Evolutionary conservation across 2,888 invertebrate species (phyloP), one percentile per base, ranked within the genome.

Genomic region (Lithophane ornitopus): DNA sequence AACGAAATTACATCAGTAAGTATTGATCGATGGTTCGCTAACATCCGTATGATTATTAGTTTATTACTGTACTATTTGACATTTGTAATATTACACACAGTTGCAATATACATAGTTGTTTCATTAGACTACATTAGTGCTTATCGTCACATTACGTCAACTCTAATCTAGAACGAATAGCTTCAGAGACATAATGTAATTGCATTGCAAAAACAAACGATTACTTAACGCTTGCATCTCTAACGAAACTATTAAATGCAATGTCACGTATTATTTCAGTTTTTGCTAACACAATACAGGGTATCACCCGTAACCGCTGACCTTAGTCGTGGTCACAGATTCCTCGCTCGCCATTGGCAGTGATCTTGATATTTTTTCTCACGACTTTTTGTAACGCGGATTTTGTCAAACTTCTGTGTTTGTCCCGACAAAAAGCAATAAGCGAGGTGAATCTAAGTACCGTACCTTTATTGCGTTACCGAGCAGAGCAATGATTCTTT

Each of bases 361-460:
- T 95, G 96, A 95, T 95, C 96, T 96, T 96, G 95, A 92, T 92
- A 89, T 91, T 92, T 94, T 94, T 94, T 92, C 87, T 73, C 71
- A 84, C 70, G 80, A 83, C 69, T 91, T 92, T 91, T 92, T 92
- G 89, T 86, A 79, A 80, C 75, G 76, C 81, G 76, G 78, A 88
- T 90, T 90, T 90, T 91, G 91, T 91, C 92, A 90, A 89, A 90
- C 87, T 87, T 89, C 87, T 85, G 89, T 91, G 91, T 91, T 92
- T 90, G 84, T 88, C 75, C 82, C 81, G 76, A 83, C 78, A 92
- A 92, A 92, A 92, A 88, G 84, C 86, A 89, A 88, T 90, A 90
- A 91, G 88, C 89, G 87, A 90, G 88, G 89, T 90, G 76, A 84
- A 82, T 74, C 78, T 87, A 73, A 87, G 82, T 75, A 85, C 80